Conservation (phyloP, 2,797 vertebrate species). For the Sebastes trivittatus region DNA sequence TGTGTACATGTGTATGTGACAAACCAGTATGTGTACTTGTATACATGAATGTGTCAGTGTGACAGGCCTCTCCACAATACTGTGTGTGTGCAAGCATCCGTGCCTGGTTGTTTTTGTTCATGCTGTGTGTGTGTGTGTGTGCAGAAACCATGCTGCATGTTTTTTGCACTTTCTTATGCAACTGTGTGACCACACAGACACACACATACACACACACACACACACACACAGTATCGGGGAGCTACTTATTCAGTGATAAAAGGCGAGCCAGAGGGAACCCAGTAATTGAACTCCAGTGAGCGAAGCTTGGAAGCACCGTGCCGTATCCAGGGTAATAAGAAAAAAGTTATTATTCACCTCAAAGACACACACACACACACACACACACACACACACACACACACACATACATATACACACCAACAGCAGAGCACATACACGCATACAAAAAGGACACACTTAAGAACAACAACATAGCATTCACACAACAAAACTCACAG, state of each 20-base stretch:
- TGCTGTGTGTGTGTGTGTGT: background rate
- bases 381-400: constrained; percentile 27
- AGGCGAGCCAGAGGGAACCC: constrained; percentile 70
- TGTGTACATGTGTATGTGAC: constrained; percentile 3
- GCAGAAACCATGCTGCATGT: constrained; percentile 15
- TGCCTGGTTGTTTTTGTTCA: constrained; percentile 28
- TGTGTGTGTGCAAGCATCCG: background rate
- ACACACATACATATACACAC: constrained; percentile 29
- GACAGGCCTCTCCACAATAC: constrained; percentile 2
- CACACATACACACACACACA: constrained; percentile 18
- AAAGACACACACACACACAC: constrained; percentile 49
- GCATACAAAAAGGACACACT: constrained; percentile 19
- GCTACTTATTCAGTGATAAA: constrained; percentile 74
- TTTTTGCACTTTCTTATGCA: constrained; percentile 28
- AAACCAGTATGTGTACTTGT: background rate
- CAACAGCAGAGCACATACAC: constrained; percentile 8
- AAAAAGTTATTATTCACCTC: constrained; percentile 75
- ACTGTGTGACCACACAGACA: background rate
- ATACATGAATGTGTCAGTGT: background rate
- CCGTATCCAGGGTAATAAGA: constrained; percentile 70
- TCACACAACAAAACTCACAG: constrained; percentile 19
- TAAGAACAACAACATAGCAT: constrained; percentile 35
- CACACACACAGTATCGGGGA: constrained; percentile 43
- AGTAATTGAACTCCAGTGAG: constrained; percentile 78
- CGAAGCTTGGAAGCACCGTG: constrained; percentile 66